Evolutionary conservation across 2,113 vertebrate species (phyloP), one percentile per base, ranked within the genome.

Genomic region (Orycteropus afer): DNA sequence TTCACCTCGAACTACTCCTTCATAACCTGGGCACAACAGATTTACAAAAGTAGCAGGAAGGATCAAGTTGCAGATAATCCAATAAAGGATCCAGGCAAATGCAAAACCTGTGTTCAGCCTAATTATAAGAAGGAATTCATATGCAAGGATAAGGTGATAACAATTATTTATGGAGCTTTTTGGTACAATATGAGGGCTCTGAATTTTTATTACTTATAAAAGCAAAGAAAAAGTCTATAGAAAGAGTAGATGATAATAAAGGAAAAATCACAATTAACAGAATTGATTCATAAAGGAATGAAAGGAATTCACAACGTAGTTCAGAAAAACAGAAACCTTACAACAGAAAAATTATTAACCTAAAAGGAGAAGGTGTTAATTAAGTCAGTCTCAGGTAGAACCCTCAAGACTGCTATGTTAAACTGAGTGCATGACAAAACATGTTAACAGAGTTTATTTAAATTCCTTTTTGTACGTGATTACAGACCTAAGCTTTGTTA

Each of bases 351-450:
- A 40, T 18, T 4, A n/a, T 34, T 67, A 13, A 74, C 3, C 34
- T 8, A 71, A 73, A 76, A 18, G 20, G 32, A 5, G 27, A 15
- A 90, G 32, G 18, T 2, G 10, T 6, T 15, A 17, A 17, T 27
- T 29, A 27, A 27, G 32, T 55, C 6, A 4, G 3, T 12, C 51
- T 37, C 7, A 17, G 10, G 32, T 0, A 57, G 40, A 82, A 20
- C 37, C 13, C 4, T 63, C 18, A 9, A 0, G 15, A 25, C 25
- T 45, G 76, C 32, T 37, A 3, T 5, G 2, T 10, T 45, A 29
- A 45, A 1, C 1, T 12, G 3, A 29, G 14, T 0, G 1, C 1
- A 1, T 32, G 59, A n/a, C 34, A n/a, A 71, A 34, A 10, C 34
- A 14, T 1, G 0, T 1, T 42, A 8, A 20, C 49, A 25, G 47